Evolutionary conservation across 2,888 invertebrate species (phyloP).

Genomic region (Blastobasis adustella): DNA sequence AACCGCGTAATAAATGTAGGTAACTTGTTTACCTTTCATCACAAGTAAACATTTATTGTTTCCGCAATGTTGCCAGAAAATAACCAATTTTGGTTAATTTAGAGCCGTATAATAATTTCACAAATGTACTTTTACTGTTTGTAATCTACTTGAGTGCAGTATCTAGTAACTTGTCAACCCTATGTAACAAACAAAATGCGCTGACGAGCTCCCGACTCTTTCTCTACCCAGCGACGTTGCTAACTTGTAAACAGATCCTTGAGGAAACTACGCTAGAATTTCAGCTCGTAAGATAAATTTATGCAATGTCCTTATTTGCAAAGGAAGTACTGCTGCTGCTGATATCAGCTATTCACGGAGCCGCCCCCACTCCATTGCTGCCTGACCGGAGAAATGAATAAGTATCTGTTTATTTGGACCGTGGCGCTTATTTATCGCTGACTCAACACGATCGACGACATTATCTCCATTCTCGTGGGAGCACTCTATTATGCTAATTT

Average conservation of each 20-base stretch:
- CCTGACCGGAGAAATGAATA: slow-evolving; percentile 31
- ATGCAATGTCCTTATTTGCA: slow-evolving; percentile 49
- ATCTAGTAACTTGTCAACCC: slow-evolving; percentile 9
- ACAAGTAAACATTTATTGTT: slow-evolving; percentile 5
- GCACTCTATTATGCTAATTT: not conserved
- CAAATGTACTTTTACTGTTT: slow-evolving; percentile 12
- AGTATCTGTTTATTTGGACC: slow-evolving; percentile 32
- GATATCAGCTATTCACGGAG: slow-evolving; percentile 61
- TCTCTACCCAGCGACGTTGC: slow-evolving; percentile 18
- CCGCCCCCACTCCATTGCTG: slow-evolving; percentile 22
- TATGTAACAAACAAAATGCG: slow-evolving; percentile 10
- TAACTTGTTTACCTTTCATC: slow-evolving; percentile 1
- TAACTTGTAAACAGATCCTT: slow-evolving; percentile 24
- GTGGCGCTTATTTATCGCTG: slow-evolving; percentile 34
- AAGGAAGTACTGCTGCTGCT: slow-evolving; percentile 40
- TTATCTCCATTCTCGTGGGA: slow-evolving; percentile 9
- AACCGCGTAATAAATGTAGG: too few species aligned
- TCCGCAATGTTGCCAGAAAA: slow-evolving; percentile 2
- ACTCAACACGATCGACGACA: slow-evolving; percentile 23
- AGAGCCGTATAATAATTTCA: slow-evolving; percentile 16
- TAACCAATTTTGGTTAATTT: slow-evolving; percentile 11
- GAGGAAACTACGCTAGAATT: slow-evolving; percentile 26
- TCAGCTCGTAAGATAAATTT: slow-evolving; percentile 36
- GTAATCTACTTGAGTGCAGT: slow-evolving; percentile 6
- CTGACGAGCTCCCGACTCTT: slow-evolving; percentile 31